Base-by-base conservation (phyloP, 2,888 invertebrate species). In the Latrodectus hesperus region DNA sequence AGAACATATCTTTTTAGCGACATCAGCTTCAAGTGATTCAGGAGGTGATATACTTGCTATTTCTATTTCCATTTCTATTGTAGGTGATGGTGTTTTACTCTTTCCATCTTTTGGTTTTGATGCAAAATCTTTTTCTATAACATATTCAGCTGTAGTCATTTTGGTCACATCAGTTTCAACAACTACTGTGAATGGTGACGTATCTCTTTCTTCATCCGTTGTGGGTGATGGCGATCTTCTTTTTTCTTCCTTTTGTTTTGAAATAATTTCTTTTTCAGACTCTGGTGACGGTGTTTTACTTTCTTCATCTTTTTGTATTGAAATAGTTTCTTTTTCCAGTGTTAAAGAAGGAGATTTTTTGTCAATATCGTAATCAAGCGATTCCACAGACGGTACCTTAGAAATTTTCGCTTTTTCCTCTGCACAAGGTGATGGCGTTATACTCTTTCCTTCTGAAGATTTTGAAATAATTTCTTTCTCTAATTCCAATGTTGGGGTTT, bases 71-170 rank as follows among this genome's bases (percentile, higher is more conserved):
- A 9, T 11, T 53, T 73, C 73, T 22, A 9, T 14, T 11, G 60
- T 12, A 14, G 75, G 64, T 16, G 75, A 75, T 75, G 60, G 60
- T 26, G 77, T 65, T 75, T 64, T 65, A 26, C 3, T 9, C 17
- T 53, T n/a, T 64, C 26, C 26, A n/a, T 64, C 75, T 12, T 1
- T 38, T 5, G 14, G 10, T 65, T 26, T 12, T 16, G 77, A n/a
- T 53, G 16, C 22, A 60, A 22, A 22, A 22, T 65, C 22, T 26
- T 78, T 60, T n/a, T 68, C 68, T 11, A 10, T 53, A 12, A 60
- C 22, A n/a, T 4, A 64, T 64, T 38, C 26, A 11, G 0, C 65
- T n/a, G 64, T 49, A 49, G 22, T 65, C n/a, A 55, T 55, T 17
- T 12, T 9, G 4, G 51, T n/a, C 1, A n/a, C 9, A 17, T 16